Percentiles rank a stretch among this genome's conserved stretches.
These are phyloP conservation scores for Ceratina calcarata DNA, from an alignment of 1,140 invertebrate species.

Conservation along the genomic window DNA sequence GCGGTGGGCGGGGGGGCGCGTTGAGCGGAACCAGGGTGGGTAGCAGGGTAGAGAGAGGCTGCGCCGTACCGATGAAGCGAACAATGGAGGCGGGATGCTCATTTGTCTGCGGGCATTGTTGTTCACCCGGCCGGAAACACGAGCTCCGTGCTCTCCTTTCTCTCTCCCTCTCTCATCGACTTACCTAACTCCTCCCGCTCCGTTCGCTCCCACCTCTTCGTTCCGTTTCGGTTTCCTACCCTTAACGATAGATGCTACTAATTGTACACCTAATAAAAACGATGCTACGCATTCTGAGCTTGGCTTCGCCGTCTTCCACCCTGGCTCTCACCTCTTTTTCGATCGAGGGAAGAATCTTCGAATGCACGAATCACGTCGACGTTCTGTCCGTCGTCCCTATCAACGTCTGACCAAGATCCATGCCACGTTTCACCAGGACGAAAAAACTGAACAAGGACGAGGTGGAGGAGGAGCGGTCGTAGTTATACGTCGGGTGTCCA, in stretches of 20 bases:
- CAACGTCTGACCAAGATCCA: neutral
- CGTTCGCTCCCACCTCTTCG: neutral
- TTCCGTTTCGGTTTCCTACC: neutral
- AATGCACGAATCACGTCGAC: neutral
- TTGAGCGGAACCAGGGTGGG: constrained; percentile 57
- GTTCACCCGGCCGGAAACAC: constrained; percentile 77
- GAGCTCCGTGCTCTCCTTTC: constrained; percentile 69
- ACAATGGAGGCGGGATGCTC: constrained; percentile 80
- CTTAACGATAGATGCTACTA: constrained; percentile 7
- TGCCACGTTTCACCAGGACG: neutral
- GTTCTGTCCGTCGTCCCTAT: no score
- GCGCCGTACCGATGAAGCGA: constrained; percentile 74
- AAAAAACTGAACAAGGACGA: neutral
- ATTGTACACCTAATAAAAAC: neutral
- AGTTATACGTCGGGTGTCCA: constrained; percentile 36
- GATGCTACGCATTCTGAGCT: no score
- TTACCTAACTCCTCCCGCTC: constrained; percentile 28
- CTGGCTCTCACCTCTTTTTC: no score
- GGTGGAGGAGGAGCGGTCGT: neutral
- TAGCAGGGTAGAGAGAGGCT: constrained; percentile 60
- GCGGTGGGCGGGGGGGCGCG: constrained; percentile 23
- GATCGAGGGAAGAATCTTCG: no score
- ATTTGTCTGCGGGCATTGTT: constrained; percentile 81
- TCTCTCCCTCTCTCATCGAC: constrained; percentile 45
- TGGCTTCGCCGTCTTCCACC: no score